A percentile compares a stretch with the other conserved stretches of the same genome.
These are phyloP conservation scores for Hedychridium roseum DNA, from an alignment of 2,888 invertebrate genomes.

Conservation along the genomic window DNA sequence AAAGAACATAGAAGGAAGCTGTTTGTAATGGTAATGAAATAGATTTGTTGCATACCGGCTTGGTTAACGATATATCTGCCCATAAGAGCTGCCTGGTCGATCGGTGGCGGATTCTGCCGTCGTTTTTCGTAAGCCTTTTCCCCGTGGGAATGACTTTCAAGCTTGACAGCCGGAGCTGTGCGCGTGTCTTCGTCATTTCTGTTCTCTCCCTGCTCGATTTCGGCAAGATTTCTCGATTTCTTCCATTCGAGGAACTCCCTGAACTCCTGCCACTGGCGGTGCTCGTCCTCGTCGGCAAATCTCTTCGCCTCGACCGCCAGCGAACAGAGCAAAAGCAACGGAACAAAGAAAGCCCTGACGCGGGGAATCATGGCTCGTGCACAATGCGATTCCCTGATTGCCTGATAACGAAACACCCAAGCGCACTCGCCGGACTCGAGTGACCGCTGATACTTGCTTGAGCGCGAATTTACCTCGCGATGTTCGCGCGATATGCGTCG, in stretches of 20 bases:
- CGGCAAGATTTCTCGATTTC: conserved; percentile 3
- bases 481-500: too few species aligned
- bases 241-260: conserved; percentile 28
- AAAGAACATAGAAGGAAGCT: too few species aligned
- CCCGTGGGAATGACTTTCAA: too few species aligned
- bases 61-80: conserved; percentile 78
- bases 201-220: neutral
- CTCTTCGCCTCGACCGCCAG: neutral
- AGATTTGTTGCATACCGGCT: conserved; percentile 66
- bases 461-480: too few species aligned
- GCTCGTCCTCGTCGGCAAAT: neutral
- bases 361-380: neutral
- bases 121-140: conserved; percentile 4
- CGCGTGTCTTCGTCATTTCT: too few species aligned
- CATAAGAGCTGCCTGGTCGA: conserved; percentile 71
- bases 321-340: conserved; percentile 13
- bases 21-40: too few species aligned
- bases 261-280: conserved; percentile 24
- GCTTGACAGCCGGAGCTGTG: too few species aligned
- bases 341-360: conserved; percentile 1
- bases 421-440: neutral
- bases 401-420: neutral
- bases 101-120: conserved; percentile 67
- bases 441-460: neutral
- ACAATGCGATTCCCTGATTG: neutral